Percentiles rank a stretch among this genome's conserved stretches.
Conservation (phyloP, 1,140 invertebrate species). For the Venturia canescens region DNA sequence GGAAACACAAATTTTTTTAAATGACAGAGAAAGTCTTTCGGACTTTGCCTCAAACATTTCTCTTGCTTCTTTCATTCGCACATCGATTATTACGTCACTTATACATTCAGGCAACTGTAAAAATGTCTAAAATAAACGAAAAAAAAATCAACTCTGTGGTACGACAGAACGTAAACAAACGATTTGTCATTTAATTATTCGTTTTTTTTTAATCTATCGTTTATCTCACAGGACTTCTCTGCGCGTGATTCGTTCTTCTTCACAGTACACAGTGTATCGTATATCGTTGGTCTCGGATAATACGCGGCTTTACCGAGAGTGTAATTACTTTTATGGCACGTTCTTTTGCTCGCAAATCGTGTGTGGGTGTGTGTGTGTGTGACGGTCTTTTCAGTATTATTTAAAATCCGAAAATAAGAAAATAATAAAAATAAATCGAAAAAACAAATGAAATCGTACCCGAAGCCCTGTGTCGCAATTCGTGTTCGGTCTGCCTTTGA, state of each 20-base stretch:
- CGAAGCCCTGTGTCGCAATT: too few species aligned
- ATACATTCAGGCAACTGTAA: constrained; percentile 17
- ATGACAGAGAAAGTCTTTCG: background rate
- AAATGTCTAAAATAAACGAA: background rate
- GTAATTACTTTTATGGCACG: constrained; percentile 66
- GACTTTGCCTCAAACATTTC: background rate
- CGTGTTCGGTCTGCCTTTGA: too few species aligned
- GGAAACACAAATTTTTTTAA: too few species aligned
- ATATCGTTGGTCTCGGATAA: background rate
- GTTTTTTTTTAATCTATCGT: background rate
- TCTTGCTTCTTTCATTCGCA: constrained; percentile 39
- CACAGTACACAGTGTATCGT: background rate
- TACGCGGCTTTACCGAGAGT: constrained; percentile 1
- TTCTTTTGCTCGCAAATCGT: constrained; percentile 56
- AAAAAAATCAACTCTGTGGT: background rate
- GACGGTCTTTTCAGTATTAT: too few species aligned
- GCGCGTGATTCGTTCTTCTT: background rate
- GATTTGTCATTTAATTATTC: constrained; percentile 18
- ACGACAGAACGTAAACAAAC: constrained; percentile 19
- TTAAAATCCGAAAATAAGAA: background rate
- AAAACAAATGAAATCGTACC: too few species aligned
- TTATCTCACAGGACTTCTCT: constrained; percentile 12
- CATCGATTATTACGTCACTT: constrained; percentile 28
- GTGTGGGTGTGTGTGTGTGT: too few species aligned
- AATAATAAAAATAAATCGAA: background rate